A percentile compares a stretch with the other conserved stretches of the same genome.
phyloP scores from a whole-genome alignment of 2,113 vertebrate species.

The Perca fluviatilis region DNA sequence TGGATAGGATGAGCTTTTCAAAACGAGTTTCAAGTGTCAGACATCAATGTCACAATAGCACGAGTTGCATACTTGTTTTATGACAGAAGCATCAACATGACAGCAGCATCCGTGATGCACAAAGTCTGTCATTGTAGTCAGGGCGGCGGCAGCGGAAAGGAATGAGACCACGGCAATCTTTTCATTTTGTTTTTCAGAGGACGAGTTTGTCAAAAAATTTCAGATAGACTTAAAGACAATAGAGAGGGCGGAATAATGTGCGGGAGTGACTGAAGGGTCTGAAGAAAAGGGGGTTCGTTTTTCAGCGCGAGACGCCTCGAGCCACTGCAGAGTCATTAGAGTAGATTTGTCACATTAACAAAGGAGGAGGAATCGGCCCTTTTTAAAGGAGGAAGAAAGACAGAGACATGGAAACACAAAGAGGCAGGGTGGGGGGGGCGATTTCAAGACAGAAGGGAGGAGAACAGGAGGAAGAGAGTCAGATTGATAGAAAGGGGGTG shows the following conservation, averaged over 20 bases:
- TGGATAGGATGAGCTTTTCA: conserved; percentile 36
- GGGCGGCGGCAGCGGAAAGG: conserved; percentile 29
- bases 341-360: conserved; percentile 85
- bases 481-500: conserved; percentile 34
- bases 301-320: conserved; percentile 59
- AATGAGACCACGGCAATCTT: conserved; percentile 56
- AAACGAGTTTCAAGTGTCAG: conserved; percentile 56
- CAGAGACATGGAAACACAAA: conserved; percentile 64
- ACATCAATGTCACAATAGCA: conserved; percentile 50
- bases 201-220: conserved; percentile 70
- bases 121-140: conserved; percentile 69
- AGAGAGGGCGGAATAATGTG: conserved; percentile 70
- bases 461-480: conserved; percentile 43
- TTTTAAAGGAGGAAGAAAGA: conserved; percentile 66
- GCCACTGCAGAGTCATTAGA: conserved; percentile 81
- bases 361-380: conserved; percentile 75
- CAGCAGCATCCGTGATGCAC: conserved; percentile 72
- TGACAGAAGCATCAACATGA: conserved; percentile 73
- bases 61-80: conserved; percentile 49
- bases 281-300: conserved; percentile 57
- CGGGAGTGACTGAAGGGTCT: conserved; percentile 71
- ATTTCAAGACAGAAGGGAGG: conserved; percentile 43
- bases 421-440: conserved; percentile 30
- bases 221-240: conserved; percentile 59
- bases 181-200: conserved; percentile 66